A percentile compares a stretch with the other conserved stretches of the same genome.
Conservation (phyloP, 1,140 invertebrate species). For the Coboldia fuscipes region DNA sequence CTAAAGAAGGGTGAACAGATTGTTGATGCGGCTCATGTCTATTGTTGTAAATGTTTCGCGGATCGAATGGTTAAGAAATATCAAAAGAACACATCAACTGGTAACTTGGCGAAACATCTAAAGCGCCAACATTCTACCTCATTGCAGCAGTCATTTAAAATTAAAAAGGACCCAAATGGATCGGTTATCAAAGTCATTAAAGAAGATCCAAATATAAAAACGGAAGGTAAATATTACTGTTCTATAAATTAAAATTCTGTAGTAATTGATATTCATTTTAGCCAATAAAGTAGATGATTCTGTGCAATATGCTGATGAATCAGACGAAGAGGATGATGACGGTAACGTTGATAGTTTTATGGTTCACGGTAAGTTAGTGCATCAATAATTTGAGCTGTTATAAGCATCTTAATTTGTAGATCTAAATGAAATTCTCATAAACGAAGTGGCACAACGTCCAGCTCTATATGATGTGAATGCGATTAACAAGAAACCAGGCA, state of each 20-base stretch:
- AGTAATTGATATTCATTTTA: no score
- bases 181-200: neutral
- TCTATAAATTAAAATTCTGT: no score
- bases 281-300: no score
- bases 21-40: neutral
- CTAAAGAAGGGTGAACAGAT: neutral
- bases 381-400: neutral
- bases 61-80: neutral
- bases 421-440: conserved; percentile 1
- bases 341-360: neutral
- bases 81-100: neutral
- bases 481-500: neutral
- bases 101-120: conserved; percentile 1
- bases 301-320: no score
- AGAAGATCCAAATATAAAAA: neutral
- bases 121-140: neutral
- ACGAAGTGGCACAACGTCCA: neutral
- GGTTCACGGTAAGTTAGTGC: neutral
- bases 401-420: neutral
- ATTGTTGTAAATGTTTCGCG: neutral
- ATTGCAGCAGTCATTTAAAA: neutral
- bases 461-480: neutral
- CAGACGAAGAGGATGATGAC: no score
- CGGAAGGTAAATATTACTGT: no score
- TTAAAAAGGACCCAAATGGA: neutral